Evolutionary conservation across 2,113 vertebrate species (phyloP), one percentile per base, ranked within the genome.

Genomic region (Phalacrocorax brasilianus): DNA sequence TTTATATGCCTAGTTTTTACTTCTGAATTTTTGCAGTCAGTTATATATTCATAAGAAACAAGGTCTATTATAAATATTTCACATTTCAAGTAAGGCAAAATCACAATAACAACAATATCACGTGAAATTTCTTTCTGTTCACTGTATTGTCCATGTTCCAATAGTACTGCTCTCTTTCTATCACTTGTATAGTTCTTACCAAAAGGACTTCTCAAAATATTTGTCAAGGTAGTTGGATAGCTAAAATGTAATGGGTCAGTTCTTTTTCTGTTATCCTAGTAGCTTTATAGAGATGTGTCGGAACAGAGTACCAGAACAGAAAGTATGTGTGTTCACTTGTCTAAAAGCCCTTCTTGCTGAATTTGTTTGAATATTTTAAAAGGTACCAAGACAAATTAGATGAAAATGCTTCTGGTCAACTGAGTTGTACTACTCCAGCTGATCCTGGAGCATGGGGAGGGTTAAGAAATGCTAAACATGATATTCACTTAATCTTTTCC

Each of bases 401-500:
- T 24, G 2, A 79, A 78, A 95, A 85, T 44, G 8, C 5, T 74
- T 77, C 24, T 76, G 14, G 32, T 68, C 6, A 58, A 19, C 24
- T 14, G 30, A 79, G 6, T 63, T 50, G 20, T 20, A 33, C 2
- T n/a, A 19, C 26, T 8, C 5, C 9, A 83, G 1, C 35, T 26
- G 8, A 3, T 73, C 8, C 4, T 79, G 19, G 78, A 71, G 35
- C 27, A 33, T 16, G 11, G 30, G 28, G 45, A 89, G 40, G 24
- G 32, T 82, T 87, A 91, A 94, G 7, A 20, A 91, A 62, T 47
- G 33, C 7, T 50, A 45, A 52, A 35, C 18, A 21, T 12, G 8
- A 26, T 21, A 49, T 85, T 95, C 45, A 49, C 67, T 53, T 93
- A 74, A 82, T 94, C 78, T 75, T 88, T 94, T 96, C 44, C 66